Evolutionary conservation across 2,888 invertebrate genomes (phyloP), one percentile per base, ranked within the genome.

Genomic region (Eretmocerus hayati): DNA sequence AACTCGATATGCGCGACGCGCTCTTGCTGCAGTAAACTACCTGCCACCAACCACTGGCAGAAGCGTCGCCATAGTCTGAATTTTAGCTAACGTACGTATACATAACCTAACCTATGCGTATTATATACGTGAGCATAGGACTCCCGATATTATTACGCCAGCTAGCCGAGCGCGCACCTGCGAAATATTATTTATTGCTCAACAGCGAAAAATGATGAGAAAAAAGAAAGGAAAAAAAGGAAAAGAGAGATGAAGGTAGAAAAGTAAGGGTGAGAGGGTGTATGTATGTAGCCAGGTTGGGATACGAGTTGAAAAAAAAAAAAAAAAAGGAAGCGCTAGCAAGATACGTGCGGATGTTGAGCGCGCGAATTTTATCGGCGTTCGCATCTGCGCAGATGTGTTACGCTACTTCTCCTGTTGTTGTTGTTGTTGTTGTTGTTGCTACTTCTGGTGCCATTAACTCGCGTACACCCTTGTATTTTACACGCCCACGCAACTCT

Each of bases 111-210:
- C n/a, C n/a, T n/a, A n/a, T n/a, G n/a, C n/a, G n/a, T n/a, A n/a
- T n/a, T 21, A 20, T 37, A 36, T 16, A 21, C 46, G 16, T 22
- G 33, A 5, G 16, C n/a, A 33, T 33, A 13, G 6, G 33, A 19
- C 36, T 26, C 26, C 8, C 2, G 32, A 18, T 39, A 56, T 56
- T 54, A 61, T 61, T 62, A 60, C 65, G 58, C 59, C 55, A n/a
- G n/a, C n/a, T 56, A 13, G 46, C 55, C 57, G 50, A n/a, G 54
- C 58, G 54, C 57, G 61, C 69, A 69, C 66, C 69, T 69, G 69
- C 64, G 62, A 62, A 65, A 66, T 67, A 66, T 67, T 64, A 67
- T 68, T 68, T 65, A 66, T 64, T 58, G 59, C 61, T 49, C 49
- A 41, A n/a, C n/a, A n/a, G n/a, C 35, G 16, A 31, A 20, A 20